Conservation (phyloP, 2,797 vertebrate species). For the Halcyon leucocephala region DNA sequence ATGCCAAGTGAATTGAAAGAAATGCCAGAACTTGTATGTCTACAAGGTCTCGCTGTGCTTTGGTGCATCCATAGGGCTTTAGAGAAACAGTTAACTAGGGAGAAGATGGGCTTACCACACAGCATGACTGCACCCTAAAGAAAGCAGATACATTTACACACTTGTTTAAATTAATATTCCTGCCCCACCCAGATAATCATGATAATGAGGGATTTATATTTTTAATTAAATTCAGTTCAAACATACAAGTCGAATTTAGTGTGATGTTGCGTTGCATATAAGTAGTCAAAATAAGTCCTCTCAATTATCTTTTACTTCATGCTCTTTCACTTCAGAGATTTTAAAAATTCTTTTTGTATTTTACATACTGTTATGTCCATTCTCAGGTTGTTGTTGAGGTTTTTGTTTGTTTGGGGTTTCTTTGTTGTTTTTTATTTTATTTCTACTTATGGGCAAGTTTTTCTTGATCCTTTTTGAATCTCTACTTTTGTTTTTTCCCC, state of each 20-base stretch:
- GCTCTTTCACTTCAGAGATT: background rate
- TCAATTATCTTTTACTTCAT: background rate
- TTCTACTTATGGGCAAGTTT: background rate
- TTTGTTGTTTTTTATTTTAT: background rate
- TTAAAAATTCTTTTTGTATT: background rate
- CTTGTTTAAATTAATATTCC: constrained; percentile 32
- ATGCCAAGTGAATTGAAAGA: background rate
- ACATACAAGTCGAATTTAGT: background rate
- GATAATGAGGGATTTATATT: background rate
- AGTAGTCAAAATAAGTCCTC: background rate
- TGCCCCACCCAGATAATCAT: background rate
- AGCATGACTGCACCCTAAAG: background rate
- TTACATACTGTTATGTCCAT: background rate
- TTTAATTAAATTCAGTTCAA: background rate
- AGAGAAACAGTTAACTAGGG: constrained; percentile 17
- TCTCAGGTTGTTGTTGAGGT: background rate
- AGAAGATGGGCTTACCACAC: constrained; percentile 17
- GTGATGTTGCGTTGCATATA: rapidly evolving
- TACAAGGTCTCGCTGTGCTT: background rate
- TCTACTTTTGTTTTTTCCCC: background rate
- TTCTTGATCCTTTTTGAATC: background rate
- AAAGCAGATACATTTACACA: constrained; percentile 2
- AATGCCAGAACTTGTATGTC: constrained; percentile 5
- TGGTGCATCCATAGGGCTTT: background rate
- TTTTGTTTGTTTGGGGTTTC: background rate